Percentiles rank a stretch among this genome's conserved stretches.
Conservation (phyloP, 2,888 invertebrate genomes). For the Agrotis ipsilon region DNA sequence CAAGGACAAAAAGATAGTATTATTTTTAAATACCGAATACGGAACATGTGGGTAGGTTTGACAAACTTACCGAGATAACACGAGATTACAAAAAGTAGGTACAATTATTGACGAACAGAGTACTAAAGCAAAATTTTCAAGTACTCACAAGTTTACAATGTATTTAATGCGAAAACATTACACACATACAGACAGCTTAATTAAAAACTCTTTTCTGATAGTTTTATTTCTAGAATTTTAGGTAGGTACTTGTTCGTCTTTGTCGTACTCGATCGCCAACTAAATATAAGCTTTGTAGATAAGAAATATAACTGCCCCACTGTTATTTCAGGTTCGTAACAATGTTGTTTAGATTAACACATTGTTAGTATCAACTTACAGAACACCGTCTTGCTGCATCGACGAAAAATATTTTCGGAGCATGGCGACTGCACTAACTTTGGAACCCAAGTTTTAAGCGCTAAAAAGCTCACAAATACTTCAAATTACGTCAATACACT, state of each 20-base stretch:
- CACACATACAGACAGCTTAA: too few relatives aligned
- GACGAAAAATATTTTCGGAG: conserved; percentile 79
- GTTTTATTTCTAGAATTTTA: not conserved
- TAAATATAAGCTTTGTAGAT: conserved; percentile 11
- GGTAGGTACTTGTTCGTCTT: not conserved
- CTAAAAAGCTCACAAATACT: conserved; percentile 8
- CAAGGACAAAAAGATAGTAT: too few relatives aligned
- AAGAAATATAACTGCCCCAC: not conserved
- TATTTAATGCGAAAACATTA: too few relatives aligned
- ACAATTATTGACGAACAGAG: too few relatives aligned
- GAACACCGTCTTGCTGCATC: conserved; percentile 61
- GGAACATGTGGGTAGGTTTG: conserved; percentile 9
- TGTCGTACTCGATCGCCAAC: not conserved
- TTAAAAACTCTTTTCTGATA: not conserved
- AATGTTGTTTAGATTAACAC: not conserved
- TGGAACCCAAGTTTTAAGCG: conserved; percentile 6
- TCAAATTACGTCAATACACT: not conserved
- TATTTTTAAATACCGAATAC: too few relatives aligned
- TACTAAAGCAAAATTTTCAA: too few relatives aligned
- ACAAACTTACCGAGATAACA: not conserved
- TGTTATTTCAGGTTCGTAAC: conserved; percentile 4
- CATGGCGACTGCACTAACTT: conserved; percentile 52
- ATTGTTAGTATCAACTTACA: conserved; percentile 67
- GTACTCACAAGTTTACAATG: too few relatives aligned
- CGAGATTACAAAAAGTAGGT: not conserved